phyloP scores from a whole-genome alignment of 2,113 vertebrate species.

The Mixornis gularis region DNA sequence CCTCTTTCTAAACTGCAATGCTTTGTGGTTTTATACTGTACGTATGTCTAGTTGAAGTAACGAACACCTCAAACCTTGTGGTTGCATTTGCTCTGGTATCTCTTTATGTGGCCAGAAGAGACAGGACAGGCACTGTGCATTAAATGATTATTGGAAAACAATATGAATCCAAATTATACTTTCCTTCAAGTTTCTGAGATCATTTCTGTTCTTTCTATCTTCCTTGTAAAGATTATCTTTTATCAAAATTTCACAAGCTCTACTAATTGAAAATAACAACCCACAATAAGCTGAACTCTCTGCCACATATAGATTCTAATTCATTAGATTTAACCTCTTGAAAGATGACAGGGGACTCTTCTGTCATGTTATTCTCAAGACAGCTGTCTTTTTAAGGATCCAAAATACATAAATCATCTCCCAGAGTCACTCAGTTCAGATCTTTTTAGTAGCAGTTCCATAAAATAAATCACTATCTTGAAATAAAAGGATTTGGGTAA shows the following conservation, averaged over 20 bases:
- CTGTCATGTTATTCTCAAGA: not conserved
- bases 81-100: not conserved
- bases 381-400: not conserved
- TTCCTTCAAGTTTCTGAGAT: not conserved
- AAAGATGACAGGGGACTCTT: not conserved
- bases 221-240: not conserved
- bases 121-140: not conserved
- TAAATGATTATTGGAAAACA: not conserved
- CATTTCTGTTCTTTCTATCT: not conserved
- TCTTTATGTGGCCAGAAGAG: not conserved
- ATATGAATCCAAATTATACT: not conserved
- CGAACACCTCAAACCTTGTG: not conserved
- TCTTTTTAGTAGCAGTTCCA: not conserved
- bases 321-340: not conserved
- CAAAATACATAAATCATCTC: not conserved
- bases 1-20: not conserved
- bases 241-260: not conserved
- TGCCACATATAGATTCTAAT: not conserved
- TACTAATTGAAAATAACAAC: not conserved
- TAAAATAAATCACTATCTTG: not conserved
- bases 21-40: not conserved
- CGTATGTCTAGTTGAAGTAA: not conserved
- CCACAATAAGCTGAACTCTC: not conserved
- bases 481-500: not conserved
- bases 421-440: not conserved